Base-by-base conservation (phyloP, 2,888 invertebrate species). In the Odontomyia ornata region DNA sequence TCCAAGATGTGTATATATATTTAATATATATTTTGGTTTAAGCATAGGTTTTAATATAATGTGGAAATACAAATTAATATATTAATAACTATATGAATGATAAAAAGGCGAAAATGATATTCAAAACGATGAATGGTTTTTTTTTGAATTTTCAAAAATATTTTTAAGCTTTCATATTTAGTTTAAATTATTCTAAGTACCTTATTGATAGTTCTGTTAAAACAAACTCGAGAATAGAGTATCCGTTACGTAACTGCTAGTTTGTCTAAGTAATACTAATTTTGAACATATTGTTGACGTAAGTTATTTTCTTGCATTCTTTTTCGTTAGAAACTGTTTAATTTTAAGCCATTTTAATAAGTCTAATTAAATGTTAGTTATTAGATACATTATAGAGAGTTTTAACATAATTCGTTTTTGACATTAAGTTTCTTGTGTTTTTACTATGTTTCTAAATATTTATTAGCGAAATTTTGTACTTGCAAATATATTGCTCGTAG, bases 221-320 rank as follows among this genome's bases (percentile, higher is more conserved):
- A 52, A 52, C 52, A 9, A 36, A 52, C 13, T 52, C 18, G 13
- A 52, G 2, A 9, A 15, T 4, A 52, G 18, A 52, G 52, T 52
- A 52, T 15, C 52, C 18, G 52, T 52, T 52, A 52, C 52, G 18
- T 52, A 52, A 21, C 23, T 23, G 21, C 21, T 21, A 60, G 11
- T 5, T 18, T 15, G 13, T 30, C n/a, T 28, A 28, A 64, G 64
- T 9, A 64, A 64, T 28, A 71, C 25, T 71, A 15, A 71, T 71
- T 60, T 25, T 25, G 67, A 62, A 52, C 57, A 73, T 65, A 76
- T 78, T 76, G 65, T 76, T 78, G 67, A 76, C 65, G 76, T 78
- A 78, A 78, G 78, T 78, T 78, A 76, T 78, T 76, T n/a, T 56
- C 62, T 52, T 76, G n/a, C 11, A 23, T 27, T 67, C 23, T 67